Evolutionary conservation across 2,797 vertebrate species (phyloP), one percentile per base, ranked within the genome.

Genomic region (Oreortyx pictus): DNA sequence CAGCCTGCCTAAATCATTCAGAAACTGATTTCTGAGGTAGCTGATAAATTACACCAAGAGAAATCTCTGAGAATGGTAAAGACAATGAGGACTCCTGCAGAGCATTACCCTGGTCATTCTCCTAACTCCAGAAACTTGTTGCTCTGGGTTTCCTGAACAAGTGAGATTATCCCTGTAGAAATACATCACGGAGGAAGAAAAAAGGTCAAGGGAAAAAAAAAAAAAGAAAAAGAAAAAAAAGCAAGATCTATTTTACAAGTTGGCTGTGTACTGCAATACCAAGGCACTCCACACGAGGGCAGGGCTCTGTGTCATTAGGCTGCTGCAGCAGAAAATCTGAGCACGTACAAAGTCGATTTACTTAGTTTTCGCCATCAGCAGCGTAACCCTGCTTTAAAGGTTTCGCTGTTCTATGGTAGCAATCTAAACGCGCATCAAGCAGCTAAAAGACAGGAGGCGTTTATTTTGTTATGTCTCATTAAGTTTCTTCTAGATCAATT

Each of bases 211-310:
- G 9, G 23, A 19, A 9, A 37, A 17, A 13, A 41, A 41, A 15
- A 9, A 7, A 9, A 37, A 17, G 11, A 41, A 41, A 15, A 7
- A 7, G 22, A 19, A 12, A 11, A 74, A 6, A 25, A 23, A 18
- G 2, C 4, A 62, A 33, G 8, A 47, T 20, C 11, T n/a, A 8
- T 59, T 61, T n/a, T 43, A 81, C 78, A 84, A 82, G 31, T 33
- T 41, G 52, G 39, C 39, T n/a, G 11, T 39, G 23, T 47, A 14
- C 14, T 81, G 74, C 78, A 22, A 13, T 87, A 87, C 65, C 60
- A 50, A 76, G 47, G 65, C 16, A 0, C 61, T 88, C 96, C 96
- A 87, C 92, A 66, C 93, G 96, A 77, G 89, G 93, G 95, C 93
- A 94, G 88, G 59, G 46, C 65, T 90, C 86, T 80, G 75, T 93